phyloP scores from a whole-genome alignment of 1,140 invertebrate species.

The Drosophila sproati region DNA sequence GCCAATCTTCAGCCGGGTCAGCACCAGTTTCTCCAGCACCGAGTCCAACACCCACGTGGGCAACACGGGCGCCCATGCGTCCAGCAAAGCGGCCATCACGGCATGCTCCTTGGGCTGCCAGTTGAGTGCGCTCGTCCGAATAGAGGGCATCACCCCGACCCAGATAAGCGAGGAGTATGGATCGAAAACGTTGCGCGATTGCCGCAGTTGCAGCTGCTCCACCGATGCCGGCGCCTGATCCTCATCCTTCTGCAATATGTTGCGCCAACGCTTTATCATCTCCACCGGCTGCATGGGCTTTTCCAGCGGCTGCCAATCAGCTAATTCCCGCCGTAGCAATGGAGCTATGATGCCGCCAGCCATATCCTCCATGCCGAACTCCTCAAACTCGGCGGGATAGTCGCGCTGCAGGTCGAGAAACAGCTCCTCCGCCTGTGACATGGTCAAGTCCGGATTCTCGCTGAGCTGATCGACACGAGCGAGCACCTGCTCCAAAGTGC shows the following conservation, averaged over 20 bases:
- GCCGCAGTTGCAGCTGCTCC: slow-evolving; percentile 59
- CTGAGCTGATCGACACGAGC: slow-evolving; percentile 89
- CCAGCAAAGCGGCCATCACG: slow-evolving; percentile 91
- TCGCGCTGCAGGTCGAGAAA: slow-evolving; percentile 90
- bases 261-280: slow-evolving; percentile 90
- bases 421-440: slow-evolving; percentile 90
- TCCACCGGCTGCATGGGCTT: slow-evolving; percentile 87
- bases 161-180: slow-evolving; percentile 93
- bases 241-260: slow-evolving; percentile 85
- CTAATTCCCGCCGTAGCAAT: slow-evolving; percentile 89
- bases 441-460: slow-evolving; percentile 86
- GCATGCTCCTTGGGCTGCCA: slow-evolving; percentile 92
- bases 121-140: slow-evolving; percentile 78
- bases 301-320: slow-evolving; percentile 90
- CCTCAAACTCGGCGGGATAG: slow-evolving; percentile 85
- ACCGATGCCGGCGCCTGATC: not conserved
- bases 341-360: slow-evolving; percentile 88
- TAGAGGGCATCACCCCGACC: slow-evolving; percentile 94
- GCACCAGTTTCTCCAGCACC: slow-evolving; percentile 92
- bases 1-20: slow-evolving; percentile 91
- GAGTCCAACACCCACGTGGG: slow-evolving; percentile 94
- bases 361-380: slow-evolving; percentile 88
- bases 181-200: slow-evolving; percentile 87
- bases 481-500: slow-evolving; percentile 90
- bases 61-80: slow-evolving; percentile 92